Evolutionary conservation across 2,888 invertebrate species (phyloP).

Genomic region (Agriopis leucophaearia): DNA sequence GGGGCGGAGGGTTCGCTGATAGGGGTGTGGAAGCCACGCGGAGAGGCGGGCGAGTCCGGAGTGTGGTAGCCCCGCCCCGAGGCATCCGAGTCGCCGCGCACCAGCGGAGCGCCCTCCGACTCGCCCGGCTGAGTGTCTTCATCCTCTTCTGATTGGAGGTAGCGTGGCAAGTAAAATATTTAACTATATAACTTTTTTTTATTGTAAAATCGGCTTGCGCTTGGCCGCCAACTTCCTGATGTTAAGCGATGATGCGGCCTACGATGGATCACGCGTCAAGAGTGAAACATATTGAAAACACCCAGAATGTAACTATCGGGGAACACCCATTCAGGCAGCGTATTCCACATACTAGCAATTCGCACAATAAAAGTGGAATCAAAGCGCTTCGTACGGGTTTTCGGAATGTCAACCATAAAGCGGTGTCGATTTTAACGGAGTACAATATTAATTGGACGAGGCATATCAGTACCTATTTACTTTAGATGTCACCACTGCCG

Average conservation of each 20-base stretch:
- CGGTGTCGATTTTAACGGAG: no score
- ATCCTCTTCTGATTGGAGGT: slow-evolving; percentile 66
- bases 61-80: slow-evolving; percentile 86
- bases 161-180: slow-evolving; percentile 46
- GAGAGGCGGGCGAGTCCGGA: slow-evolving; percentile 71
- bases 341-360: no score
- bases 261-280: no score
- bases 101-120: slow-evolving; percentile 76
- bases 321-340: no score
- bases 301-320: no score
- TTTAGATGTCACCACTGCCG: not conserved
- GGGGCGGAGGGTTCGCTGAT: slow-evolving; percentile 87
- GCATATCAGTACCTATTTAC: not conserved
- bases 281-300: no score
- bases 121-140: slow-evolving; percentile 70
- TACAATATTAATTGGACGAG: not conserved
- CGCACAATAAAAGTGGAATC: no score
- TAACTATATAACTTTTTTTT: slow-evolving; percentile 12
- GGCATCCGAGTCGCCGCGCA: slow-evolving; percentile 85
- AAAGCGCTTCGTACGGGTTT: no score
- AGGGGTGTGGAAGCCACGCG: slow-evolving; percentile 93
- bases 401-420: no score
- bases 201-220: no score
- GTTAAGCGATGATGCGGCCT: no score
- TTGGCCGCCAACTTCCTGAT: no score